Percentiles rank a stretch among this genome's conserved stretches.
Conservation (phyloP, 2,113 vertebrate genomes). For the Todiramphus saurophagus region DNA sequence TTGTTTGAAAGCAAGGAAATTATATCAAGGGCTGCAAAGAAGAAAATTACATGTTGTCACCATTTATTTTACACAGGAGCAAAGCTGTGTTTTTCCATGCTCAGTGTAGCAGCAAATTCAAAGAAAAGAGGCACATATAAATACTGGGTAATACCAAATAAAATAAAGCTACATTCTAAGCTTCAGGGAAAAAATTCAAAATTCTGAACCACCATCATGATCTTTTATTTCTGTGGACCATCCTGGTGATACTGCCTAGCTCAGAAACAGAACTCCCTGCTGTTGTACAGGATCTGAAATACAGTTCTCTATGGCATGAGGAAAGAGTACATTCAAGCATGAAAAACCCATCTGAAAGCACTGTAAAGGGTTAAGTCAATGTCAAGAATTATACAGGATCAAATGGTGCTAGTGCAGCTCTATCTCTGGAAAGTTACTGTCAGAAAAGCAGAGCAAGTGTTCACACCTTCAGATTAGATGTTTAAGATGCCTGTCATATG, state of each 20-base stretch:
- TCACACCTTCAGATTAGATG: neutral
- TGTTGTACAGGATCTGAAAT: neutral
- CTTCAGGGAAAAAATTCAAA: conserved; percentile 31
- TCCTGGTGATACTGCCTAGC: neutral
- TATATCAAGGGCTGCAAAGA: conserved; percentile 66
- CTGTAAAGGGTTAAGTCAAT: neutral
- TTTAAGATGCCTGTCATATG: neutral
- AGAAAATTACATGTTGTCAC: conserved; percentile 69
- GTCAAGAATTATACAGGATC: neutral
- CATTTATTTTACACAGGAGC: conserved; percentile 64
- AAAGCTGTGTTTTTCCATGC: conserved; percentile 51
- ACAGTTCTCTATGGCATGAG: neutral
- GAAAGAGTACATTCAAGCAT: neutral
- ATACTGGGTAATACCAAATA: conserved; percentile 29
- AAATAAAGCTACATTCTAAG: conserved; percentile 17
- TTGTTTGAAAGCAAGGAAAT: conserved; percentile 73
- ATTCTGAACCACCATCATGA: conserved; percentile 57
- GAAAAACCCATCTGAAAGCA: neutral
- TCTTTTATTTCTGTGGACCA: conserved; percentile 37
- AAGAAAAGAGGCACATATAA: conserved; percentile 38
- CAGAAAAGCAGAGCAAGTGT: neutral
- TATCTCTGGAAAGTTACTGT: neutral
- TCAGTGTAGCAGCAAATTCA: conserved; percentile 51
- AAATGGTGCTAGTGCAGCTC: neutral
- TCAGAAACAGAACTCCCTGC: neutral